These are phyloP conservation scores for Erebia ligea DNA, from an alignment of 2,888 invertebrate species.

Conservation along the genomic window DNA sequence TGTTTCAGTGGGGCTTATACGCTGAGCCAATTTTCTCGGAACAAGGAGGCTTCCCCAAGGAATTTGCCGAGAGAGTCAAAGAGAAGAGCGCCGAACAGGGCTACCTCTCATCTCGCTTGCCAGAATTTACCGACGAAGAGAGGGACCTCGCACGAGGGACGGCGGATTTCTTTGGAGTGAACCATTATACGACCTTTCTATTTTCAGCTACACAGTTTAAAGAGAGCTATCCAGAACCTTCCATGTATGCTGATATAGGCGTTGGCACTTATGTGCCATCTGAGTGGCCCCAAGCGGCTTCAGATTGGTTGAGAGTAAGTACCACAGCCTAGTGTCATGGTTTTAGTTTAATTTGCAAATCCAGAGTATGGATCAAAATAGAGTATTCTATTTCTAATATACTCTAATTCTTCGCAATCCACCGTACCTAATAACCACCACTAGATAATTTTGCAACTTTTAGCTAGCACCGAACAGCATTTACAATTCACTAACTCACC, in stretches of 20 bases:
- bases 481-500: slow-evolving; percentile 75
- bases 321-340: not conserved
- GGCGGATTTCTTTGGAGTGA: slow-evolving; percentile 81
- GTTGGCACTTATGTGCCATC: slow-evolving; percentile 44
- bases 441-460: slow-evolving; percentile 14
- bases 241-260: slow-evolving; percentile 52
- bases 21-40: slow-evolving; percentile 76
- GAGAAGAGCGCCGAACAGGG: slow-evolving; percentile 57
- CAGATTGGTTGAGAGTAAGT: slow-evolving; percentile 58
- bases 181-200: slow-evolving; percentile 84
- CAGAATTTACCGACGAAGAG: slow-evolving; percentile 55
- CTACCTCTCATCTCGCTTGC: slow-evolving; percentile 53
- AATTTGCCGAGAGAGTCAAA: slow-evolving; percentile 70
- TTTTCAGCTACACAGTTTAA: slow-evolving; percentile 53
- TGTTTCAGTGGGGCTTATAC: slow-evolving; percentile 68
- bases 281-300: slow-evolving; percentile 57
- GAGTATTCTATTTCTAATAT: no score
- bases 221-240: slow-evolving; percentile 48
- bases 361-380: no score
- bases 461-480: slow-evolving; percentile 84
- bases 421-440: no score
- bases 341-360: no score
- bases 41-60: slow-evolving; percentile 79
- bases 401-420: no score
- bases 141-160: slow-evolving; percentile 55